Conservation (phyloP, 2,888 invertebrate species). For the Euclidia mi region DNA sequence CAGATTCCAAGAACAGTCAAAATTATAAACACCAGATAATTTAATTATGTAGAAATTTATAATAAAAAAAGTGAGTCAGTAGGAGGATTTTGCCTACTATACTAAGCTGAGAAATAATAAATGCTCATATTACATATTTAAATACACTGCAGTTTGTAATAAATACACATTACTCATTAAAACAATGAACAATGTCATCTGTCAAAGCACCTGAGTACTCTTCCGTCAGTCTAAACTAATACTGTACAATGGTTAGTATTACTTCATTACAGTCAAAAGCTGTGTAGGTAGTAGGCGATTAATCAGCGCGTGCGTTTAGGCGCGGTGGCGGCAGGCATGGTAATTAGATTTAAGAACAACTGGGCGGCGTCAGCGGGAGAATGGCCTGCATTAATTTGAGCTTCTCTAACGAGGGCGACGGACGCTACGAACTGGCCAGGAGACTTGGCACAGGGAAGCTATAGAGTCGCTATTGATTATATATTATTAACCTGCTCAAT, state of each 20-base stretch:
- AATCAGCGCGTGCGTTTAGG: constrained; percentile 67
- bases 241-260: background rate
- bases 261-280: constrained; percentile 19
- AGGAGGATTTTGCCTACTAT: too few species aligned
- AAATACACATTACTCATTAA: too few species aligned
- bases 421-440: constrained; percentile 78
- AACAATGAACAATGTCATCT: too few species aligned
- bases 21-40: too few species aligned
- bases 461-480: constrained; percentile 58
- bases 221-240: background rate
- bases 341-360: constrained; percentile 90
- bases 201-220: too few species aligned
- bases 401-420: constrained; percentile 89
- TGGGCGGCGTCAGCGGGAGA: constrained; percentile 87
- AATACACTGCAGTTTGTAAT: too few species aligned
- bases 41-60: too few species aligned
- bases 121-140: too few species aligned
- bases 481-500: too few species aligned
- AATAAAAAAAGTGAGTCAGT: too few species aligned
- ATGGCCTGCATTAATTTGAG: constrained; percentile 89
- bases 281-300: constrained; percentile 45
- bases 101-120: too few species aligned
- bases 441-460: constrained; percentile 62
- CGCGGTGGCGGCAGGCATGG: constrained; percentile 72
- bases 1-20: too few species aligned